Base-by-base conservation (phyloP, 2,888 invertebrate genomes). In the Nephrotoma guestfalica region DNA sequence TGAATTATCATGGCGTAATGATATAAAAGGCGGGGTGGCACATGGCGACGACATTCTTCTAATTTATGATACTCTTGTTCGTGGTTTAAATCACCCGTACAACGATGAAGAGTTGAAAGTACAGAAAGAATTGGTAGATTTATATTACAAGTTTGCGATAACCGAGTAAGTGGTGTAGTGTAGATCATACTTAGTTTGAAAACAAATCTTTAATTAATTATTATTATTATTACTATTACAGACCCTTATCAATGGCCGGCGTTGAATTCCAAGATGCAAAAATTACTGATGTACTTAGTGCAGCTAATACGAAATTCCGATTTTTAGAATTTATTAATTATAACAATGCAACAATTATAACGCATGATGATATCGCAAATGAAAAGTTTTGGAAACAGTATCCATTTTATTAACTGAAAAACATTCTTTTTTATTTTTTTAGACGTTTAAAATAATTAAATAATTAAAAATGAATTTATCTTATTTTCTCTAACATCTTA, bases 11-110 rank as follows among this genome's bases (percentile, higher is more conserved):
- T 89, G 90, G 0, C 93, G 93, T 9, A 90, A 91, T 0, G 92
- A 92, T 9, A 88, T 89, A 2, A 7, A 88, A 2, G 89, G 90
- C 94, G 95, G 95, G 89, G 93, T 93, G n/a, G 92, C 93, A 88
- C 95, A 95, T 89, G 94, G 92, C 0, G 95, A 95, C 88, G 95
- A 95, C 88, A 91, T 93, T 0, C 88, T 92, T 15, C 92, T 92
- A 83, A 89, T 94, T 84, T 84, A 84, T 84, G 84, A 84, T 84
- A 84, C 84, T 7, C 7, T 41, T 2, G 1, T 41, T n/a, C 13
- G 84, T 6, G 41, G 41, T 15, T 7, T 7, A 6, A 6, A 11
- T 41, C 41, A 84, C 9, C 84, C 84, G 4, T 84, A 84, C 84
- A 84, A 84, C 41, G n/a, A 15, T 7, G 84, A 84, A 4, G 84